A percentile compares a stretch with the other conserved stretches of the same genome.
Conservation (phyloP, 2,888 invertebrate genomes). For the Empis stercorea region DNA sequence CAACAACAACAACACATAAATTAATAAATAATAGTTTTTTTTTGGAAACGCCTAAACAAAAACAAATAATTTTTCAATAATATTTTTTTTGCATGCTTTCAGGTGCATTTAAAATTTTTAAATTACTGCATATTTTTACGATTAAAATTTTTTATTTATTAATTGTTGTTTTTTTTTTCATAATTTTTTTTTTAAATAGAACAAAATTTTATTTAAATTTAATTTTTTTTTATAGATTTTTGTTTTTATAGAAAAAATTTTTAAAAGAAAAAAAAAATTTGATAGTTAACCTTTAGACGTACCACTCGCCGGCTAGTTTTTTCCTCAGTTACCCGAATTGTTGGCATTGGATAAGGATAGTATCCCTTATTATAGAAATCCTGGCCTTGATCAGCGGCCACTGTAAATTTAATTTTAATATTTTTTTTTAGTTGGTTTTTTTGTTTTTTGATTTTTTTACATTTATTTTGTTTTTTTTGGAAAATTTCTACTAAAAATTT, state of each 20-base stretch:
- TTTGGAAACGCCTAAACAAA: no score
- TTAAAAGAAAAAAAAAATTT: background rate
- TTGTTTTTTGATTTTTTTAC: slow-evolving; percentile 1
- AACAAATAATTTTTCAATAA: no score
- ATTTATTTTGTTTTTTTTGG: background rate
- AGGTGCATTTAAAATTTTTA: no score
- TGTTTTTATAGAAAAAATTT: background rate
- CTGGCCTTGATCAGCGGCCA: slow-evolving; percentile 69
- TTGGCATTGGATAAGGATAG: slow-evolving; percentile 50
- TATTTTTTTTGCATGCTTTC: no score
- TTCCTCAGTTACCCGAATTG: slow-evolving; percentile 48
- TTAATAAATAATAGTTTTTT: no score
- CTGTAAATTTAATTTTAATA: slow-evolving; percentile 44
- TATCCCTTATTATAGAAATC: slow-evolving; percentile 81
- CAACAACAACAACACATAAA: no score
- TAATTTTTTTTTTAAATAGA: background rate
- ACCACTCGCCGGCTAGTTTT: slow-evolving; percentile 55
- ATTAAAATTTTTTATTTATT: background rate
- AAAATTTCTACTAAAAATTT: slow-evolving; percentile 4
- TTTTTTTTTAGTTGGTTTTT: slow-evolving; percentile 6
- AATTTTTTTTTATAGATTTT: background rate
- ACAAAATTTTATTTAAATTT: background rate
- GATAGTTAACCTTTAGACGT: slow-evolving; percentile 37
- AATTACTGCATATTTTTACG: no score
- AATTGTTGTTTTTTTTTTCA: no score